phyloP scores from a whole-genome alignment of 2,113 vertebrate species.

The Phalacrocorax aristotelis region DNA sequence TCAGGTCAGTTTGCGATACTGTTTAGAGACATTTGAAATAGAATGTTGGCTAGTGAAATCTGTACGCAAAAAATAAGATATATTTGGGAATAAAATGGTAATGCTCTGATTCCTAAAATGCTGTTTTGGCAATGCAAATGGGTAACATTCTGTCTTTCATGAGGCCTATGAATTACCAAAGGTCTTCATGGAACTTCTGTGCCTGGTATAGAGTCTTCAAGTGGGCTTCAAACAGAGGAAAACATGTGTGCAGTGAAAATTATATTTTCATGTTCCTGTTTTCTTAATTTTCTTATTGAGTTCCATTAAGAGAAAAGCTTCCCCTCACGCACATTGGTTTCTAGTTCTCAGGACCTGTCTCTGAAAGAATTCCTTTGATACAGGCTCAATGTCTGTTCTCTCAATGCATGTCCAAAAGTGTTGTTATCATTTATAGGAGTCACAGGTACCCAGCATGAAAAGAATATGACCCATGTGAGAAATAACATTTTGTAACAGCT shows the following conservation, averaged over 20 bases:
- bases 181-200: background rate
- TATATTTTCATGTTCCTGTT: background rate
- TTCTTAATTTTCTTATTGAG: background rate
- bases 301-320: background rate
- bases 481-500: background rate
- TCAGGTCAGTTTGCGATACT: conserved; percentile 78
- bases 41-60: background rate
- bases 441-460: background rate
- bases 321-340: background rate
- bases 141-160: background rate
- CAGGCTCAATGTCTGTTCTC: background rate
- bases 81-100: background rate
- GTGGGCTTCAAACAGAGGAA: background rate
- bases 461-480: background rate
- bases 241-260: background rate
- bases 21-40: background rate
- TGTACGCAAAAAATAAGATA: background rate
- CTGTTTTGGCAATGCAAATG: background rate
- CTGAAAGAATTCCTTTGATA: background rate
- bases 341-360: background rate
- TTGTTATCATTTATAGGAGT: background rate
- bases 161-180: background rate
- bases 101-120: background rate
- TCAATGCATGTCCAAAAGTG: background rate
- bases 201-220: background rate